Base-by-base conservation (phyloP, 1,140 invertebrate species). In the Bombyx mandarina region DNA sequence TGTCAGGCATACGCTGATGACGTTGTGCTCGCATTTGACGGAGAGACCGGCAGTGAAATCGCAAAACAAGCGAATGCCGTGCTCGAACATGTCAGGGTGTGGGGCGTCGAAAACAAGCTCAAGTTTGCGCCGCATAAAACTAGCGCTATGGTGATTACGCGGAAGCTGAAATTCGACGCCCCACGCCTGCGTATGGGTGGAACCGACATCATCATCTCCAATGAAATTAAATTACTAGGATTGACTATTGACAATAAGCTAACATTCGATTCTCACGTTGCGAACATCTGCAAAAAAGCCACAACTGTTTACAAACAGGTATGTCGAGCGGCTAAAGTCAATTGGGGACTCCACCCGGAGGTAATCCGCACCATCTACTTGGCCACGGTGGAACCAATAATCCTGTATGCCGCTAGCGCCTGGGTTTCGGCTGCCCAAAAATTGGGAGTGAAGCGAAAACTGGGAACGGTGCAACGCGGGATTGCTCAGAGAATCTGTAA, bases 401-500 rank as follows among this genome's bases (percentile, higher is more conserved):
- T 46, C 45, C 10, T 46, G 45, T 46, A 46, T 46, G 7, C 45
- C 7, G 45, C 45, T 46, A 46, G 45, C 10, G 45, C 10, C 7
- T 46, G 45, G 45, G 7, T 8, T 8, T 8, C 7, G 45, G 45
- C 7, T 8, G 45, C 45, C 10, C 7, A 10, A 46, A 46, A 46
- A 46, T 8, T 46, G 10, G 10, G 7, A 46, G 7, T 10, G 45
- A 46, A 10, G 45, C 7, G 10, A 46, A 46, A 7, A 8, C 10
- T 46, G 10, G 45, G 10, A 10, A 46, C 45, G 7, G 45, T 46
- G 7, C 45, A 46, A 46, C 7, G 45, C 7, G 45, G 45, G 44
- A 18, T 71, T 35, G 66, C 66, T 1, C 57, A 60, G 46, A 66
- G 68, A 54, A 43, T 71, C 2, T 60, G 58, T 26, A 61, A 55